Evolutionary conservation across 2,113 vertebrate genomes (phyloP), one percentile per base, ranked within the genome.

Genomic region (Lepidothrix coronata): DNA sequence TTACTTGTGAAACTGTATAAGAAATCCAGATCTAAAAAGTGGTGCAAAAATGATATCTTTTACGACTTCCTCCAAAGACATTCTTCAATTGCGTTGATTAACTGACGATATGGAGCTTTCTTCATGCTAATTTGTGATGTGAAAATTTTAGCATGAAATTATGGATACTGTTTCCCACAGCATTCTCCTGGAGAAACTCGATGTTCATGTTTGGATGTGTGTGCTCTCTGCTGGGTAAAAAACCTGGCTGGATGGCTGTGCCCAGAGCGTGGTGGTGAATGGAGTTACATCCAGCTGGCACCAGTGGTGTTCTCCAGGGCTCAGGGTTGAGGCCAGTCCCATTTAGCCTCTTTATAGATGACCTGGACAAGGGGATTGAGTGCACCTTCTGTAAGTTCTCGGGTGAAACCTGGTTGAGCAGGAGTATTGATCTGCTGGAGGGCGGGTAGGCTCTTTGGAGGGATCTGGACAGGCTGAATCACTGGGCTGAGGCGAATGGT

Each of bases 221-320:
- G 23, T 19, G 18, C 9, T 51, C 6, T 62, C 62, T 57, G 20
- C 9, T 70, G 49, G 2, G 16, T 39, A 19, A 87, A 63, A 51
- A 19, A 9, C 7, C 11, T 30, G 20, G 2, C 28, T 70, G 9
- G 8, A 46, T 62, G 8, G 5, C 17, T 5, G 20, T 33, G 70
- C 23, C 27, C 0, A 0, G 5, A 37, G 49, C 22, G 37, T 13
- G 3, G 20, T 8, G 6, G 23, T n/a, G 35, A 11, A 5, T 19
- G 39, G 12, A 33, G 6, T 30, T 67, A 28, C 22, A 59, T 28
- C 8, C 37, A 33, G 1, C 8, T 59, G 65, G 19, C 3, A 46
- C 15, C 7, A 2, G 10, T 23, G 17, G 25, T 5, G 46, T 19
- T 61, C 46, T 37, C 22, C 10, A 5, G 46, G 33, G 9, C 54